phyloP scores from a whole-genome alignment of 2,888 invertebrate species.

The Orgyia antiqua region DNA sequence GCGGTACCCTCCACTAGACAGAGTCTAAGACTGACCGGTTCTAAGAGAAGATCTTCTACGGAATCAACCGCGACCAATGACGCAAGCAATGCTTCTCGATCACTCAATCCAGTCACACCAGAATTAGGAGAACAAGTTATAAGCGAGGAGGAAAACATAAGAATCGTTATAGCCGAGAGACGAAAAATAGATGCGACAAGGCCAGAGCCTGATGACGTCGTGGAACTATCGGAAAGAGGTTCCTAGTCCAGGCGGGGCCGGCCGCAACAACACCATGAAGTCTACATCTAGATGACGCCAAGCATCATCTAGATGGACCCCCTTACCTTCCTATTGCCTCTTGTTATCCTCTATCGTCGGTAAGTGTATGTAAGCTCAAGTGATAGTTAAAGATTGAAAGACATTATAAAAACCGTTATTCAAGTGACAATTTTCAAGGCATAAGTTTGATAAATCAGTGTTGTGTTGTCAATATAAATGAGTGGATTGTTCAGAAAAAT shows the following conservation, averaged over 20 bases:
- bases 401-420: constrained; percentile 55
- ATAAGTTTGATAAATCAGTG: constrained; percentile 29
- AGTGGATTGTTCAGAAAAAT: constrained; percentile 37
- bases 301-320: constrained; percentile 22
- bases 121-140: constrained; percentile 44
- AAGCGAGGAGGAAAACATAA: constrained; percentile 74
- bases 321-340: constrained; percentile 16
- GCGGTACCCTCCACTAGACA: constrained; percentile 58
- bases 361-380: constrained; percentile 45
- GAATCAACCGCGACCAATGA: constrained; percentile 51
- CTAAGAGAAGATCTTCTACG: constrained; percentile 49
- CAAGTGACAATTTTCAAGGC: constrained; percentile 31
- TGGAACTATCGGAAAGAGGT: constrained; percentile 63
- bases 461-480: constrained; percentile 40
- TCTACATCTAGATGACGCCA: constrained; percentile 59
- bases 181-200: constrained; percentile 74
- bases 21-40: constrained; percentile 39
- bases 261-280: constrained; percentile 73
- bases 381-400: constrained; percentile 56
- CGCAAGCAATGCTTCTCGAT: constrained; percentile 36
- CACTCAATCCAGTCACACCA: constrained; percentile 26
- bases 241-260: constrained; percentile 76
- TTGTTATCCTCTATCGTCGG: constrained; percentile 29
- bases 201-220: constrained; percentile 52
- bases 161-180: constrained; percentile 80